Evolutionary conservation across 2,797 vertebrate species (phyloP), one percentile per base, ranked within the genome.

Genomic region (Betta splendens): DNA sequence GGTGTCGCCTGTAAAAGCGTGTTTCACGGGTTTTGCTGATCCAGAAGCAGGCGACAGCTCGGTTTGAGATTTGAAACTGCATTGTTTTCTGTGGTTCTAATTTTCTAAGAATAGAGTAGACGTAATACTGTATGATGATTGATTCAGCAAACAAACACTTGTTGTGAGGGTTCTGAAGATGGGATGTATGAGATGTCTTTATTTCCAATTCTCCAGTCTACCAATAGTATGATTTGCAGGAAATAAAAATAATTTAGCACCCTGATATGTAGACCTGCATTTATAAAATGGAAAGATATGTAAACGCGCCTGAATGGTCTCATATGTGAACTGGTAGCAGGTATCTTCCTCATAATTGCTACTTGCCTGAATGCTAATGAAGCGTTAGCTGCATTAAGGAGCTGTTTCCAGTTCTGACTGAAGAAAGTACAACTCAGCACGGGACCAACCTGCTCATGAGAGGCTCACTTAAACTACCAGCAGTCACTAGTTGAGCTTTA

Each of bases 321-420:
- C 29, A 5, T 50, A 43, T 52, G 64, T 49, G 62, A 51, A 63
- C 57, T 33, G 32, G 57, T 57, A 44, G 54, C 81, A 77, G 81
- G 86, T 65, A 77, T 74, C 62, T 53, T 17, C 54, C 61, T 50
- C 33, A 26, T 77, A 77, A 88, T 85, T 77, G 75, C 53, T 15
- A 43, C 56, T 64, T 6, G 38, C 16, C 28, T 63, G 74, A 68
- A 70, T 80, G 59, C 75, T 40, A 77, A 79, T 76, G 53, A 72
- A 38, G 3, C 35, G 20, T 22, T 39, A 23, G 37, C 47, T 53
- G 61, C 39, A 23, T 51, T 18, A 38, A 54, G 43, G 21, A 54
- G 51, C 39, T 9, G 21, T 23, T 71, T 57, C 18, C 69, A 76
- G 47, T 63, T 54, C 3, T 48, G 67, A 68, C 35, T 26, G 57